These are phyloP conservation scores for Pseudorhombus dupliciocellatus DNA, from an alignment of 2,113 vertebrate species.

Conservation along the genomic window DNA sequence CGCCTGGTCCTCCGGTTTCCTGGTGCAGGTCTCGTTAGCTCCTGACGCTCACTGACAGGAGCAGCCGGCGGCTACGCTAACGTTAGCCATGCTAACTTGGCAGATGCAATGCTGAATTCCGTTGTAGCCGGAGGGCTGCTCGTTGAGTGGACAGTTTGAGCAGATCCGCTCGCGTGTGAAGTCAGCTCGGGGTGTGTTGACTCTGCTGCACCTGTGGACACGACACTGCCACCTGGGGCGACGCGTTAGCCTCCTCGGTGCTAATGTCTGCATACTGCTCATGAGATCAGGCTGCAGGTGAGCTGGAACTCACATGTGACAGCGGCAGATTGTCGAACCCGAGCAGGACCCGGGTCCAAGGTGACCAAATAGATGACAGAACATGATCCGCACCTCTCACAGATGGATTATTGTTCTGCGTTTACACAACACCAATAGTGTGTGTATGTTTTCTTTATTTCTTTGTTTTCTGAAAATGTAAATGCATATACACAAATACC, in stretches of 20 bases:
- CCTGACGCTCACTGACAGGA: constrained; percentile 12
- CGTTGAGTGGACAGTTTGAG: neutral
- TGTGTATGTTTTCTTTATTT: too few relatives aligned
- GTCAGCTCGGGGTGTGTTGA: constrained; percentile 1
- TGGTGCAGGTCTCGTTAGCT: constrained; percentile 4
- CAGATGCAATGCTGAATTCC: constrained; percentile 33
- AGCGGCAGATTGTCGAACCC: neutral
- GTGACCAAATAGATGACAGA: neutral
- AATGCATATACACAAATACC: too few relatives aligned
- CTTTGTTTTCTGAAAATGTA: too few relatives aligned
- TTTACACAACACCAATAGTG: too few relatives aligned
- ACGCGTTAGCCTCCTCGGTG: neutral
- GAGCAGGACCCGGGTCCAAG: neutral
- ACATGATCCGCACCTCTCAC: neutral
- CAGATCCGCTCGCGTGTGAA: constrained; percentile 9
- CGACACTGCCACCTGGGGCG: neutral
- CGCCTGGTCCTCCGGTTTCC: neutral
- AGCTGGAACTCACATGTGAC: too few relatives aligned
- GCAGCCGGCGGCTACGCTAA: constrained; percentile 52
- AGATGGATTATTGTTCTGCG: too few relatives aligned
- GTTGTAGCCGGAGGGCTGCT: neutral
- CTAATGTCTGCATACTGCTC: neutral
- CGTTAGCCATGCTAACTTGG: constrained; percentile 57
- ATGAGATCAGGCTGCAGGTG: neutral
- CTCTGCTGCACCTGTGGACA: neutral